These are phyloP conservation scores for Lepeophtheirus salmonis DNA, from an alignment of 1,140 invertebrate species.

Conservation along the genomic window DNA sequence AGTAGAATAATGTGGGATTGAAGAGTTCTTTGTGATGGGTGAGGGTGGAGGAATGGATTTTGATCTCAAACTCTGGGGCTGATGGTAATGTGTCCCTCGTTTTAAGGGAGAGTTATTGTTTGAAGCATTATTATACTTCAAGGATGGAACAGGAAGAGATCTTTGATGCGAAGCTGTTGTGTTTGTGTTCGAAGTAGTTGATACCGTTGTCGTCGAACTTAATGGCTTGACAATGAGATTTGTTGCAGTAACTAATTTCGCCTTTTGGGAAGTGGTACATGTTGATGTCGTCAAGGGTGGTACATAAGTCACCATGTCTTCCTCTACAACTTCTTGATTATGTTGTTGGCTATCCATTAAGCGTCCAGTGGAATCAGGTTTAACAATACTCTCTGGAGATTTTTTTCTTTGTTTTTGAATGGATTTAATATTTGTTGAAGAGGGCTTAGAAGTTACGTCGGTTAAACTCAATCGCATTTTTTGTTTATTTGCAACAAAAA, in stretches of 20 bases:
- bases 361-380: too few relatives aligned
- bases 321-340: not conserved
- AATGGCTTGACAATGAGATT: not conserved
- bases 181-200: not conserved
- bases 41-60: not conserved
- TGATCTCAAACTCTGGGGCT: too few relatives aligned
- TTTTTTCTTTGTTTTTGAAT: too few relatives aligned
- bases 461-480: not conserved
- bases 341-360: too few relatives aligned
- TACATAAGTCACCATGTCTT: not conserved
- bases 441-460: too few relatives aligned
- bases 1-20: not conserved
- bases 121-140: not conserved
- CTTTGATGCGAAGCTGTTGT: not conserved
- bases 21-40: not conserved
- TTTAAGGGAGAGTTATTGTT: too few relatives aligned
- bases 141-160: not conserved
- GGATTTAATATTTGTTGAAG: too few relatives aligned
- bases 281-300: not conserved
- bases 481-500: not conserved
- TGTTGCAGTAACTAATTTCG: not conserved
- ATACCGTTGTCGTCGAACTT: not conserved
- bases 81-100: too few relatives aligned
- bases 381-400: too few relatives aligned
- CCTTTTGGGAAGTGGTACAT: not conserved